Conservation (phyloP, 2,888 invertebrate genomes). For the Schrankia costaestrigalis region DNA sequence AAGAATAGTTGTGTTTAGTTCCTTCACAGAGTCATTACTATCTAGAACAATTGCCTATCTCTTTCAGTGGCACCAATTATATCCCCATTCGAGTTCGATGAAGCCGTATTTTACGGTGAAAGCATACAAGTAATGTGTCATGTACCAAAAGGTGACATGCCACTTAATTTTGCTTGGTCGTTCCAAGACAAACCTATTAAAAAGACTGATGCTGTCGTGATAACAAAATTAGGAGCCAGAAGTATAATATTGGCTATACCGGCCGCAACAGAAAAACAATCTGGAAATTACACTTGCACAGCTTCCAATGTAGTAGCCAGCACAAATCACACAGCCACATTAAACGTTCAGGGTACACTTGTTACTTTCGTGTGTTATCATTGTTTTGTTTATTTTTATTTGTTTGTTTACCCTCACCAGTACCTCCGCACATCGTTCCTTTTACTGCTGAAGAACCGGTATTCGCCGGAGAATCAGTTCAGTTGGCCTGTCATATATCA, state of each 20-base stretch:
- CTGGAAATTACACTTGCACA: constrained; percentile 88
- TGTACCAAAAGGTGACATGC: constrained; percentile 85
- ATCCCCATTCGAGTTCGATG: constrained; percentile 81
- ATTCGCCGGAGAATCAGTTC: constrained; percentile 83
- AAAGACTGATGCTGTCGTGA: constrained; percentile 64
- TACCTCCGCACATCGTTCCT: constrained; percentile 83
- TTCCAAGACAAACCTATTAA: constrained; percentile 81
- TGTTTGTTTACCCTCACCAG: constrained; percentile 61
- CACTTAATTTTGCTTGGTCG: constrained; percentile 85
- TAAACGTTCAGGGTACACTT: constrained; percentile 84
- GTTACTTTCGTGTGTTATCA: constrained; percentile 41
- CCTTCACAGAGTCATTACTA: constrained; percentile 12
- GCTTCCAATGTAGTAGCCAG: constrained; percentile 85
- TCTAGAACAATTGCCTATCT: constrained; percentile 30
- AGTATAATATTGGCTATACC: constrained; percentile 84
- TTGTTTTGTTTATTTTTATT: constrained; percentile 40
- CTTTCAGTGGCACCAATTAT: constrained; percentile 82
- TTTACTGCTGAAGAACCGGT: constrained; percentile 83
- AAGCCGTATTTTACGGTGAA: constrained; percentile 79
- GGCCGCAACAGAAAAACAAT: constrained; percentile 84
- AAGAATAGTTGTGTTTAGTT: constrained; percentile 14
- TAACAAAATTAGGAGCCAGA: constrained; percentile 81
- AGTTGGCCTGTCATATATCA: constrained; percentile 82
- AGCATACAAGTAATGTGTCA: constrained; percentile 81
- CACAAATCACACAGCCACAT: constrained; percentile 81